phyloP scores from a whole-genome alignment of 2,797 vertebrate species.

The Erethizon dorsatum region DNA sequence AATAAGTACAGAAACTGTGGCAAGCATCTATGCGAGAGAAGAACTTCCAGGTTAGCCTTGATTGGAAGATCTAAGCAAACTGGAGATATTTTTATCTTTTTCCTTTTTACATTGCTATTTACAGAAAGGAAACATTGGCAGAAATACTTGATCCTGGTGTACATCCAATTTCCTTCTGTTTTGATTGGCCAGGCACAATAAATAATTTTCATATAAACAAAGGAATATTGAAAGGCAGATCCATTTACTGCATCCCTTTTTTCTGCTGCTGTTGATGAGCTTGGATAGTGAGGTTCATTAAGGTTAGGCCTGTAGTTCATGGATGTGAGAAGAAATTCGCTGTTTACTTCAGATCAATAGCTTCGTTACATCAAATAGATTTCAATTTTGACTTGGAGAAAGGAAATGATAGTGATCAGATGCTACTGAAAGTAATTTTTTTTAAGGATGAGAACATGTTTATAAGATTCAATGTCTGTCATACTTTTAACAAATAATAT shows the following conservation, averaged over 20 bases:
- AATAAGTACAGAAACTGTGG: background rate
- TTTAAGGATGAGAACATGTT: background rate
- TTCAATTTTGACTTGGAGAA: background rate
- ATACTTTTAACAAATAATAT: constrained; percentile 11
- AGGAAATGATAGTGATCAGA: background rate
- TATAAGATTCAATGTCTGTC: background rate
- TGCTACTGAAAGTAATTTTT: constrained; percentile 2
- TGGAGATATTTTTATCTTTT: constrained; percentile 53
- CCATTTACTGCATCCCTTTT: constrained; percentile 68
- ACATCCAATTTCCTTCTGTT: constrained; percentile 82
- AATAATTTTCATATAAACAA: constrained; percentile 86
- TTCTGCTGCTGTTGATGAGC: constrained; percentile 66
- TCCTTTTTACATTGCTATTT: constrained; percentile 65
- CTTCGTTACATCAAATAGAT: background rate
- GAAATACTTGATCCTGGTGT: constrained; percentile 65
- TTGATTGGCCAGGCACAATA: constrained; percentile 81
- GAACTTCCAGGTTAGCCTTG: background rate
- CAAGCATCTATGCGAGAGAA: background rate
- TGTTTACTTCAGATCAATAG: background rate
- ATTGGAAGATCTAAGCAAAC: background rate
- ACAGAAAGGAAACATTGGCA: constrained; percentile 82
- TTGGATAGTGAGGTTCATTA: constrained; percentile 68
- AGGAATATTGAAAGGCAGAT: constrained; percentile 72
- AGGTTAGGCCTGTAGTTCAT: constrained; percentile 22
- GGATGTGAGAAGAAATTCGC: background rate